Conservation (phyloP, 1,140 invertebrate genomes). For the Sitobion miscanthi region DNA sequence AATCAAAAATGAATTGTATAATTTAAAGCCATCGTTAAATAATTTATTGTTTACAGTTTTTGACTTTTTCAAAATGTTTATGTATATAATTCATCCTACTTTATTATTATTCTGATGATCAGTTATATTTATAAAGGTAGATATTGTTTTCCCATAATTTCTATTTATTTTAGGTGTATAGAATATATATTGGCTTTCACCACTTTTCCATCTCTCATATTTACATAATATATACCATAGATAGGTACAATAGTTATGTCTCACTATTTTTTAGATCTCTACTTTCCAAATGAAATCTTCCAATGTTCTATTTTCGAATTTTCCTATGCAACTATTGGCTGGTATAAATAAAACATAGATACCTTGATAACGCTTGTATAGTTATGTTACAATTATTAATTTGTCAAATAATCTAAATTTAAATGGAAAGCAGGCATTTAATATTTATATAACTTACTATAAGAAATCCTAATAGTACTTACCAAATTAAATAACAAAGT, state of each 20-base stretch:
- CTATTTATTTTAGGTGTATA: neutral
- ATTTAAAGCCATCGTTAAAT: neutral
- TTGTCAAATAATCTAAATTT: too few species aligned
- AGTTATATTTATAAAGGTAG: neutral
- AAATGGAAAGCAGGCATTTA: too few species aligned
- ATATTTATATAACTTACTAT: neutral
- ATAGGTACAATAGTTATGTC: too few species aligned
- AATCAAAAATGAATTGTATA: too few species aligned
- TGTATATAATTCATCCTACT: neutral
- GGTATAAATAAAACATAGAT: too few species aligned
- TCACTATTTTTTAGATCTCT: neutral
- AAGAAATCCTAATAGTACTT: slow-evolving; percentile 58
- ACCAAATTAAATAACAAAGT: slow-evolving; percentile 75
- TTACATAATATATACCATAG: neutral
- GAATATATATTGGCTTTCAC: neutral
- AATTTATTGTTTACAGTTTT: neutral
- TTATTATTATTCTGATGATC: neutral
- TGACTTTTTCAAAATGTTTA: neutral
- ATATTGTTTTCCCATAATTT: neutral
- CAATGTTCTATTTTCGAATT: neutral
- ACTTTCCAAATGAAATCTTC: slow-evolving; percentile 2
- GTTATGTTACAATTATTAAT: too few species aligned
- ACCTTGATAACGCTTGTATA: too few species aligned
- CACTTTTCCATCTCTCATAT: slow-evolving; percentile 18
- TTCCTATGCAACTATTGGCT: neutral